phyloP scores from a whole-genome alignment of 2,797 vertebrate genomes.

The Staurois parvus region DNA sequence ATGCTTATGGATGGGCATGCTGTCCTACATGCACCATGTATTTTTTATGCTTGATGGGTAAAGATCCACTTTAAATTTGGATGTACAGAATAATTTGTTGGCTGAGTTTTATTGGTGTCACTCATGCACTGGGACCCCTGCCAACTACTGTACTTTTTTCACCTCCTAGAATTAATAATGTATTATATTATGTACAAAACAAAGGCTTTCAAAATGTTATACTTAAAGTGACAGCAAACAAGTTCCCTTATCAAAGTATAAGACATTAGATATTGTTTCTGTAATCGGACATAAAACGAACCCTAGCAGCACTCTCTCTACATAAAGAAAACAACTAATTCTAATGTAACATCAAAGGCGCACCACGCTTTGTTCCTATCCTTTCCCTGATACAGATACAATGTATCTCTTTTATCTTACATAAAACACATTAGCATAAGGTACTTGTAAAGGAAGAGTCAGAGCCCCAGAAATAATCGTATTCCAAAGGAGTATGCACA shows the following conservation, averaged over 20 bases:
- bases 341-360: slow-evolving; percentile 37
- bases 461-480: not conserved
- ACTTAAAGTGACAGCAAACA: not conserved
- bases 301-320: not conserved
- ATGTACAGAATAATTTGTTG: too few species aligned
- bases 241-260: not conserved
- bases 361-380: not conserved
- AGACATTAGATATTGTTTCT: not conserved
- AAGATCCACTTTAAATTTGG: too few species aligned
- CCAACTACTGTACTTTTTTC: too few species aligned
- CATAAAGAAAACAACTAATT: not conserved
- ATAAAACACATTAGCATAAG: not conserved
- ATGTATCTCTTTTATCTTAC: slow-evolving; percentile 7
- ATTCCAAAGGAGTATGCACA: not conserved
- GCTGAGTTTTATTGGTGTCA: too few species aligned
- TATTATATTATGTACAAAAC: not conserved
- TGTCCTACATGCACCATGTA: too few species aligned
- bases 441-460: not conserved
- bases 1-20: too few species aligned
- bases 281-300: slow-evolving; percentile 2
- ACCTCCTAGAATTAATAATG: not conserved
- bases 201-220: not conserved
- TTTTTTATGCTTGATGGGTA: too few species aligned
- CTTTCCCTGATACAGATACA: not conserved
- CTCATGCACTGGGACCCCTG: too few species aligned